Percentiles rank a stretch among this genome's conserved stretches.
phyloP scores from a whole-genome alignment of 1,140 invertebrate species.

The Hypothenemus hampei region DNA sequence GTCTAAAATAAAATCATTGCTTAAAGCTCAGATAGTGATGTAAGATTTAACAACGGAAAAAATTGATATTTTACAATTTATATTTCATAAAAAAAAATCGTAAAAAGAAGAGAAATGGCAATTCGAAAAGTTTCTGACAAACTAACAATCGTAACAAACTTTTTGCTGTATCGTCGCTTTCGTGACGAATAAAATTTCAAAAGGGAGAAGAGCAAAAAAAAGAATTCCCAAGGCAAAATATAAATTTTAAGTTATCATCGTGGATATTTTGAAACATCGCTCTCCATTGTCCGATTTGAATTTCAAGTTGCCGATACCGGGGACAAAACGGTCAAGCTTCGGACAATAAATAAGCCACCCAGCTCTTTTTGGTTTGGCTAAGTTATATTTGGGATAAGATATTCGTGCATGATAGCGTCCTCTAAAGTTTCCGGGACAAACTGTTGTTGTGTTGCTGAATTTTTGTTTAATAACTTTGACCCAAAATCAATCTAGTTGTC shows the following conservation, averaged over 20 bases:
- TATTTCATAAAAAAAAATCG: no score
- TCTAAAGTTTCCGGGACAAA: slow-evolving; percentile 8
- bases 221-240: slow-evolving; percentile 2
- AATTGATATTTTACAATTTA: no score
- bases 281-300: slow-evolving; percentile 24
- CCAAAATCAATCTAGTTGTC: no score
- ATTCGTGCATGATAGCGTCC: slow-evolving; percentile 12
- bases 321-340: slow-evolving; percentile 20
- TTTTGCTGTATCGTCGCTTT: no score
- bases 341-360: slow-evolving; percentile 25
- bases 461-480: slow-evolving; percentile 19
- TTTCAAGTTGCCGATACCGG: slow-evolving; percentile 20
- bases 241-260: slow-evolving; percentile 24
- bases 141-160: no score
- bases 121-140: no score
- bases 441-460: slow-evolving; percentile 10
- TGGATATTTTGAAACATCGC: slow-evolving; percentile 20
- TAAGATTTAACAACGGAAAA: no score
- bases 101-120: no score
- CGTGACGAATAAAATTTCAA: no score
- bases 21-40: no score
- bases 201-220: neutral
- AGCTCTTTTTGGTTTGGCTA: slow-evolving; percentile 8
- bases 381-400: slow-evolving; percentile 15
- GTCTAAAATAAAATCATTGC: no score